Conservation (phyloP, 2,888 invertebrate genomes). For the Sesamia inferens region DNA sequence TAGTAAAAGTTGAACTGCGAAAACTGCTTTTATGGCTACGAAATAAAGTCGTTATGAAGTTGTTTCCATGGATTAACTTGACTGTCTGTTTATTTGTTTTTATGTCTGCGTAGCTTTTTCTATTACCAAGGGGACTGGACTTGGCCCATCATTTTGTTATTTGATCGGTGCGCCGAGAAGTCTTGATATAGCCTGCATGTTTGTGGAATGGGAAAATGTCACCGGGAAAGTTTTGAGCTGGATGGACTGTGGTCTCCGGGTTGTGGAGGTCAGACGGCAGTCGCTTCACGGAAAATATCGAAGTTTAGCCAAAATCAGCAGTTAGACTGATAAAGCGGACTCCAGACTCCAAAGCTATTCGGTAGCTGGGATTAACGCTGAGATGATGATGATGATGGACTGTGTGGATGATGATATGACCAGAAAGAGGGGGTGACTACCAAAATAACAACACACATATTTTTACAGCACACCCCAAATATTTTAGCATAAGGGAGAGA, state of each 20-base stretch:
- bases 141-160: slow-evolving; percentile 5
- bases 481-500: background rate
- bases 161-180: background rate
- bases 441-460: background rate
- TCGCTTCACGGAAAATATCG: too few species aligned
- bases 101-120: slow-evolving; percentile 14
- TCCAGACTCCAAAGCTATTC: too few species aligned
- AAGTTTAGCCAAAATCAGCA: too few species aligned
- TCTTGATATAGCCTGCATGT: background rate
- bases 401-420: background rate
- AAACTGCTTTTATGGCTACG: slow-evolving; percentile 1
- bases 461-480: background rate
- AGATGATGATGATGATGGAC: background rate
- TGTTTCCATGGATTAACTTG: background rate
- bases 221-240: background rate
- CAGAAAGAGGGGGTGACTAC: background rate
- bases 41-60: slow-evolving; percentile 10
- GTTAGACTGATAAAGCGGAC: too few species aligned
- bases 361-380: too few species aligned
- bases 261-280: too few species aligned
- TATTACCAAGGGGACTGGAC: slow-evolving; percentile 17
- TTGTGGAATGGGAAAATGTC: background rate
- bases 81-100: slow-evolving; percentile 20
- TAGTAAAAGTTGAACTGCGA: slow-evolving; percentile 2
- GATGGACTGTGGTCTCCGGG: background rate